These are phyloP conservation scores for Ellobium chinense DNA, from an alignment of 2,888 invertebrate species.

Conservation along the genomic window DNA sequence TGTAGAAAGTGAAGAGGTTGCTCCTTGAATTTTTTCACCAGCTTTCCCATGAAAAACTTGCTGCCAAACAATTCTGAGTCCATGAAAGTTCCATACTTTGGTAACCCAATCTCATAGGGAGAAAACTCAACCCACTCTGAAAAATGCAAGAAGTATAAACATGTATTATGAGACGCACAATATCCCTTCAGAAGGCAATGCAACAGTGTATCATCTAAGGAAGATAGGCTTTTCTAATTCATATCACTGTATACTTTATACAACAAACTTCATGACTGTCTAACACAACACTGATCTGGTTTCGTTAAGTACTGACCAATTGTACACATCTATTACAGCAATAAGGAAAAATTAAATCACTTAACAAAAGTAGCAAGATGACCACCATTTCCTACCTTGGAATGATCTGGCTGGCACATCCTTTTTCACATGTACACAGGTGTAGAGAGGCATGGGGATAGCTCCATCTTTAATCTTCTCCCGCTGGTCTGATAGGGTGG, in stretches of 20 bases:
- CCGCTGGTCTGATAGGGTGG: conserved; percentile 76
- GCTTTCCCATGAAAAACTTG: conserved; percentile 78
- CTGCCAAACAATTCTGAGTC: conserved; percentile 78
- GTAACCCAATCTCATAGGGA: conserved; percentile 80
- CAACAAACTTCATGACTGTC: too few relatives aligned
- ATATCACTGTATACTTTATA: too few relatives aligned
- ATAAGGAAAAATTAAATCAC: too few relatives aligned
- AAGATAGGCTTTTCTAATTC: too few relatives aligned
- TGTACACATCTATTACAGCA: too few relatives aligned
- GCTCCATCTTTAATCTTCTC: conserved; percentile 74
- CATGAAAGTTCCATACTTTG: conserved; percentile 80
- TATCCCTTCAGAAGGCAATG: too few relatives aligned
- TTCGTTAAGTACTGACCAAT: too few relatives aligned
- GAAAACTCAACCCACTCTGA: conserved; percentile 81
- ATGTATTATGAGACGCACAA: too few relatives aligned
- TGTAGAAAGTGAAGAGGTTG: conserved; percentile 80
- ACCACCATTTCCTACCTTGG: conserved; percentile 72
- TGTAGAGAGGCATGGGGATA: conserved; percentile 79
- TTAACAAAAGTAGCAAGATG: too few relatives aligned
- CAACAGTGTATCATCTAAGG: too few relatives aligned
- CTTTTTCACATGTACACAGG: conserved; percentile 80
- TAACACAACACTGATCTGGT: too few relatives aligned
- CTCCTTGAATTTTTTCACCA: conserved; percentile 77
- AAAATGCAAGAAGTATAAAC: conserved; percentile 25
- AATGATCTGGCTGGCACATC: conserved; percentile 80